Percentiles rank a stretch among this genome's conserved stretches.
phyloP scores from a whole-genome alignment of 2,888 invertebrate genomes.

The Hyppa rectilinea region DNA sequence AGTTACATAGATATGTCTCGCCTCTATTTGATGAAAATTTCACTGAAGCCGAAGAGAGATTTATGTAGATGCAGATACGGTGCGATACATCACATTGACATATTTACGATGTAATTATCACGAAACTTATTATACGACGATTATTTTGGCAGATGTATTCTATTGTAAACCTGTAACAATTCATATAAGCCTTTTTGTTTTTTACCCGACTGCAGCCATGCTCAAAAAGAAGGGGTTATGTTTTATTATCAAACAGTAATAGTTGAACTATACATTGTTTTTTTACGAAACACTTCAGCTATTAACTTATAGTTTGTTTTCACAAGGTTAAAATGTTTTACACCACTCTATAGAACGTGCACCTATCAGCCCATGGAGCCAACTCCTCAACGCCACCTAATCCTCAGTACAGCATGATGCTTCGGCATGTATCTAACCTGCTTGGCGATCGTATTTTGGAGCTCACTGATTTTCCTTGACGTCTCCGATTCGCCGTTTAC shows the following conservation, averaged over 20 bases:
- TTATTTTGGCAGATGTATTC: neutral
- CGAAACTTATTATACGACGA: neutral
- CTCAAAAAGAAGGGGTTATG: neutral
- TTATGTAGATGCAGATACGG: slow-evolving; percentile 5
- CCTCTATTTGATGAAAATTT: slow-evolving; percentile 21
- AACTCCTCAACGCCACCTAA: slow-evolving; percentile 23
- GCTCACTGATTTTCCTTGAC: slow-evolving; percentile 92
- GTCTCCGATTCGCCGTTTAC: slow-evolving; percentile 86
- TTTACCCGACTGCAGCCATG: neutral
- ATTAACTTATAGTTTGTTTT: neutral
- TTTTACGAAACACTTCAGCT: neutral
- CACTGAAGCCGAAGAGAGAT: slow-evolving; percentile 25
- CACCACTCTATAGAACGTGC: neutral
- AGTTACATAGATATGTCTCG: slow-evolving; percentile 28
- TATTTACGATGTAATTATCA: slow-evolving; percentile 9
- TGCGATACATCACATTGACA: slow-evolving; percentile 12
- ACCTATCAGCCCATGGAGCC: neutral
- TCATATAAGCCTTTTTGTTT: neutral
- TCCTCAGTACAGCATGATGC: slow-evolving; percentile 56
- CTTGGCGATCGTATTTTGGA: slow-evolving; percentile 96
- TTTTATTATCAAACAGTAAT: neutral
- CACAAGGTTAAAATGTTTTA: neutral
- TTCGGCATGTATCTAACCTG: slow-evolving; percentile 91
- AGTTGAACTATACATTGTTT: neutral
- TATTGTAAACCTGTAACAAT: neutral